Conservation (phyloP, 2,113 vertebrate species). For the Erythrolamprus reginae region DNA sequence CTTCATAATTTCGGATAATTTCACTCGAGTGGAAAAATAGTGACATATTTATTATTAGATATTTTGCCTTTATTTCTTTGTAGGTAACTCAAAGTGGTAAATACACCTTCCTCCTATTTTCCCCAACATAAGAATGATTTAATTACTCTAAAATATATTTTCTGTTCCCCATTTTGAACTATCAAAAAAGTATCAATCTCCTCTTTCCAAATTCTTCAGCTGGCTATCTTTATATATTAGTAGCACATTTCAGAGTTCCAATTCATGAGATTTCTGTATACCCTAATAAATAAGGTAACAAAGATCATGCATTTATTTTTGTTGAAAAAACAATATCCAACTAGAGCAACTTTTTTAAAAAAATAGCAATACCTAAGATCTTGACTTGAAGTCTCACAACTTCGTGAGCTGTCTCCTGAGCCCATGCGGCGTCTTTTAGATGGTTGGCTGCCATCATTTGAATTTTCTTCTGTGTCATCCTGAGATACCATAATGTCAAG, state of each 20-base stretch:
- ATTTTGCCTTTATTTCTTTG: background rate
- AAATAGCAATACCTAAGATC: slow-evolving; percentile 78
- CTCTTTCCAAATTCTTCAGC: background rate
- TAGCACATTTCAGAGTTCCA: background rate
- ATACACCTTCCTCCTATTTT: background rate
- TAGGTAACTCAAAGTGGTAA: background rate
- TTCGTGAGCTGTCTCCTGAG: slow-evolving; percentile 93
- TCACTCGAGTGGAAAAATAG: background rate
- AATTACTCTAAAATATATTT: background rate
- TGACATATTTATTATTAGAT: background rate
- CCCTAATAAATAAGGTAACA: background rate
- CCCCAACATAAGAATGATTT: background rate
- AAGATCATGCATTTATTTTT: background rate
- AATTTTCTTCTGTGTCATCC: slow-evolving; percentile 88
- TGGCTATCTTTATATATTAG: background rate
- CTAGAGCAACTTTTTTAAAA: accelerated
- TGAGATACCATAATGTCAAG: slow-evolving; percentile 29
- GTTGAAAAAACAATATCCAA: background rate
- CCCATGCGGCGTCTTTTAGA: slow-evolving; percentile 90
- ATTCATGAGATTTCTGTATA: background rate
- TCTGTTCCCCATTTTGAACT: background rate
- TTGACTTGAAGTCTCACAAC: slow-evolving; percentile 89
- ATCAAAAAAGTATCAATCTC: background rate
- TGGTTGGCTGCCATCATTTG: slow-evolving; percentile 89
- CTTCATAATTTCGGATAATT: no score